These are phyloP conservation scores for Morelia viridis DNA, from an alignment of 2,797 vertebrate genomes.

Conservation along the genomic window DNA sequence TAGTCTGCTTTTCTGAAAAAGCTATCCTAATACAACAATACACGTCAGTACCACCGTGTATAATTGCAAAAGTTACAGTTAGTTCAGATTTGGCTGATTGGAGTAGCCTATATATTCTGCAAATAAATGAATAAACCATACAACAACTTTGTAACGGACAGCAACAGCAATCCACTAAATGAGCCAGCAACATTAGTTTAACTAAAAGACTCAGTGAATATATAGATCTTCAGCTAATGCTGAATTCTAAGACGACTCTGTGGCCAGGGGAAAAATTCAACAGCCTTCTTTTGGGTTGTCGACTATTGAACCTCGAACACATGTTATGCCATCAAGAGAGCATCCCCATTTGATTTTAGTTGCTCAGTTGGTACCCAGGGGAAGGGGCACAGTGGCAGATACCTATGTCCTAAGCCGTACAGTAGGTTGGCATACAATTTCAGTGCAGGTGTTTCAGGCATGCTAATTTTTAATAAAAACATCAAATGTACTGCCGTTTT, in stretches of 20 bases:
- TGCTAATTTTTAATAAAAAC: background rate
- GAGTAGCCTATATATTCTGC: background rate
- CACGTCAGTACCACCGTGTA: background rate
- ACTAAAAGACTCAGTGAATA: background rate
- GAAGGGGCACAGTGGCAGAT: background rate
- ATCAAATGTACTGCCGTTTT: constrained; percentile 6
- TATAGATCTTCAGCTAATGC: background rate
- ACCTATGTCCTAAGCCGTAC: background rate
- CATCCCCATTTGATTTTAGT: background rate
- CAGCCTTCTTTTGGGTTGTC: background rate
- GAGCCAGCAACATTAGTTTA: background rate
- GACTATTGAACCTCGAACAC: background rate
- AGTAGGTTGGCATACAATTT: background rate
- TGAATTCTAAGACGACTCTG: background rate
- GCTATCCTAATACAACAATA: background rate
- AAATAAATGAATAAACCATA: background rate
- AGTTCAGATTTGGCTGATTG: background rate
- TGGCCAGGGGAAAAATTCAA: background rate
- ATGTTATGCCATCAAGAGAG: background rate
- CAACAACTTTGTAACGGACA: background rate
- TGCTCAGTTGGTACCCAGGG: background rate
- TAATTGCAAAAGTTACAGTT: background rate
- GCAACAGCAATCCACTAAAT: background rate
- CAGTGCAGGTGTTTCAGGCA: background rate
- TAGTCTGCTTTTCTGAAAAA: background rate